Conservation (phyloP, 2,113 vertebrate species). For the Plestiodon gilberti region DNA sequence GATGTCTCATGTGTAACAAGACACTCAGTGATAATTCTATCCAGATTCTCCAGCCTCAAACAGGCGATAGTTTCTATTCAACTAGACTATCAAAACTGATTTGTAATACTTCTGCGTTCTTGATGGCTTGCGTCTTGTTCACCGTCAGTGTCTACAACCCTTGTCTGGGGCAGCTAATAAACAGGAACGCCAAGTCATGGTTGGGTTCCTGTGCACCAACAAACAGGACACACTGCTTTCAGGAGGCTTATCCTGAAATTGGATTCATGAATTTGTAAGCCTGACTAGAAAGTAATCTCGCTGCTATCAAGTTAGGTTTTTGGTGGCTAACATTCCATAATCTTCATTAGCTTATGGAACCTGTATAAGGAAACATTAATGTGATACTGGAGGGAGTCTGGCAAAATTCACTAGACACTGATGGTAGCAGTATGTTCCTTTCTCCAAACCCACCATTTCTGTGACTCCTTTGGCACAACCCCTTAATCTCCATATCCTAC, state of each 20-base stretch:
- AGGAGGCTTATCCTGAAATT: background rate
- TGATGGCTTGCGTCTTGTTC: background rate
- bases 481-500: no score
- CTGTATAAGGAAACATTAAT: background rate
- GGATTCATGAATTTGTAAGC: background rate
- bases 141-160: background rate
- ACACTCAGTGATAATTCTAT: constrained; percentile 13
- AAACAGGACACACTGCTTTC: background rate
- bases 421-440: background rate
- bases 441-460: no score
- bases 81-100: constrained; percentile 14
- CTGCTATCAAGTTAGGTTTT: background rate
- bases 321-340: no score
- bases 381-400: background rate
- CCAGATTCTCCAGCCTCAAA: background rate
- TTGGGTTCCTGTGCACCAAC: background rate
- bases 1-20: constrained; percentile 23
- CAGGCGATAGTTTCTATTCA: constrained; percentile 22
- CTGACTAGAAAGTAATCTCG: background rate
- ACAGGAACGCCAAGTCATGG: no score
- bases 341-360: background rate
- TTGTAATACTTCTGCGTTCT: background rate
- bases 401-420: background rate
- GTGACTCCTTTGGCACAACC: no score
- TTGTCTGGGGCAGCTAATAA: background rate